Base-by-base conservation (phyloP, 1,140 invertebrate genomes). In the Drosophila nikananu region DNA sequence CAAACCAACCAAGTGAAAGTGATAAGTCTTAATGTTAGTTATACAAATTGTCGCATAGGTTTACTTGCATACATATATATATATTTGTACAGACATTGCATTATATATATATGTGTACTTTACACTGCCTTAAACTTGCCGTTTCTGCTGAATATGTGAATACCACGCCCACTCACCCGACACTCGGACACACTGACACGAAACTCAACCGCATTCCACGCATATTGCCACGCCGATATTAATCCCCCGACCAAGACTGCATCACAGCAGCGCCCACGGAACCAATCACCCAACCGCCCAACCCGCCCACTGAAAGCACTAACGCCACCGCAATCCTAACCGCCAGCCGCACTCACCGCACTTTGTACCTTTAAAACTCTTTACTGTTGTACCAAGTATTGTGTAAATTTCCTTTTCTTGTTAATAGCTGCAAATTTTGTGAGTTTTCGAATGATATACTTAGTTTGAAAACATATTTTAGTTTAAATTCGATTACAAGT, bases 1-100 rank as follows among this genome's bases (percentile, higher is more conserved):
- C 59, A 72, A 87, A 78, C 70, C 73, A 87, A 87, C 84, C 84
- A 89, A 89, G 84, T 90, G 84, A 89, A 89, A 89, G 86, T 90
- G 86, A 90, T 90, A 90, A 90, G 86, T 90, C 86, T 89, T 90
- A 90, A 90, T 86, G 79, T 90, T 90, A 90, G 86, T 86, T 90
- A 90, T 90, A 90, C 79, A 90, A 90, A 87, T 90, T 89, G 81
- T 90, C 86, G 81, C 75, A 86, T 90, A 90, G 86, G 79, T 90
- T 90, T 90, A 89, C 75, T 75, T 64, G 60, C 77, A 78, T 71
- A 77, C 71, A 82, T 72, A 81, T 81, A 81, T 67, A 81, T 76
- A 76, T 76, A 80, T 72, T 68, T 76, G 84, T 76, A 75, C 64
- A 63, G 63, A 80, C 37, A 63, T 61, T 60, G 62, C 62, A 80